Percentiles rank a stretch among this genome's conserved stretches.
These are phyloP conservation scores for Oeneis ivallda DNA, from an alignment of 2,888 invertebrate genomes.

Conservation along the genomic window DNA sequence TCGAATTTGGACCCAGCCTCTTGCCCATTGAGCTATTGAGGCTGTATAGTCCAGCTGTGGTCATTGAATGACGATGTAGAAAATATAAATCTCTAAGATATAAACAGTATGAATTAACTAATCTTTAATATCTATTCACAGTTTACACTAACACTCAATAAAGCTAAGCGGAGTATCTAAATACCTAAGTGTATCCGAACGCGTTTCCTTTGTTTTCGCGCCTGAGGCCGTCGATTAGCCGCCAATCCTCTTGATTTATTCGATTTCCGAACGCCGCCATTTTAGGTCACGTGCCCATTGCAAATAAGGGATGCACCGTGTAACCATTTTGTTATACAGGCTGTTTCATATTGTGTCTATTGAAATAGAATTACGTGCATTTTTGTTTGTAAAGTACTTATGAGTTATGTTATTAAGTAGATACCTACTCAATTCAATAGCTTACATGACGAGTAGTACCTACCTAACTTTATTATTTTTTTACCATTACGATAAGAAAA, in stretches of 20 bases:
- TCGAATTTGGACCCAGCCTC: no score
- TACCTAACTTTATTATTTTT: not conserved
- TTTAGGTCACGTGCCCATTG: constrained; percentile 67
- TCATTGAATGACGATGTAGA: no score
- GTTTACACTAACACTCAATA: constrained; percentile 43
- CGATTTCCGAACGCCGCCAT: constrained; percentile 70
- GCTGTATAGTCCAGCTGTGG: no score
- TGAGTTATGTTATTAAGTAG: no score
- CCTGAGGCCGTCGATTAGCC: constrained; percentile 62
- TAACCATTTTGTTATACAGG: constrained; percentile 45
- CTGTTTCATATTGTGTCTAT: constrained; percentile 36
- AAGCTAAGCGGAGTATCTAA: constrained; percentile 21
- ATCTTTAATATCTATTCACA: constrained; percentile 48
- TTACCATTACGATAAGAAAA: no score
- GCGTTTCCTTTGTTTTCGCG: constrained; percentile 54
- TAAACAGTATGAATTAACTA: constrained; percentile 29
- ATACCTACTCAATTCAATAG: no score
- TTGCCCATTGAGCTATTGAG: no score
- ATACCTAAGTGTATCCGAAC: constrained; percentile 36
- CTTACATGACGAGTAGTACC: not conserved
- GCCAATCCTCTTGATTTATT: constrained; percentile 76
- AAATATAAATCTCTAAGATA: not conserved
- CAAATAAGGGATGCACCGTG: constrained; percentile 55
- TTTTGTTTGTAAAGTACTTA: no score
- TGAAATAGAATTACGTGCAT: no score